Base-by-base conservation (phyloP, 2,113 vertebrate species). In the Pagrus major region DNA sequence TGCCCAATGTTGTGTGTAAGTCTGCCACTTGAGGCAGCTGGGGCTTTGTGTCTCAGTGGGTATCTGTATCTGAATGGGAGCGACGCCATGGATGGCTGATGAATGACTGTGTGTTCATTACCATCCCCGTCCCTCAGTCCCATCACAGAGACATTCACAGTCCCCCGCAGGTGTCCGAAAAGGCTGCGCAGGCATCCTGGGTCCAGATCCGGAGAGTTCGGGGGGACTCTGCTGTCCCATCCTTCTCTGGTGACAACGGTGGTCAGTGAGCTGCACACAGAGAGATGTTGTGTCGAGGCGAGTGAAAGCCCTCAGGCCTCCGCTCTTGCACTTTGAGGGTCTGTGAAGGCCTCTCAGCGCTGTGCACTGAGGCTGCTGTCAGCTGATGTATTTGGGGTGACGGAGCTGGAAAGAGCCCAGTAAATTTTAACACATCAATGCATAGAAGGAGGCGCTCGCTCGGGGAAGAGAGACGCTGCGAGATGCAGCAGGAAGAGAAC, bases 81-180 rank as follows among this genome's bases (percentile, higher is more conserved):
- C 70, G 27, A 56, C 69, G 91, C 78, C 86, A 93, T 37, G 88
- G 88, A 86, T 78, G 80, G 71, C 76, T 78, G 77, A 93, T 94
- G 92, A 93, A 94, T 93, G 88, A 68, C 81, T 83, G 80, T 88
- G 78, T 90, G 82, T 91, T 78, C 76, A 69, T 80, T 79, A 71
- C 76, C 67, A 42, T 74, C 47, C 47, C 56, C 71, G 25, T 87
- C 78, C 85, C 39, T 81, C 56, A 15, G 80, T 80, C 81, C 78
- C 78, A 82, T 89, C 88, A 92, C 76, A 84, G 86, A 81, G 90
- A 85, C 90, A 80, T 90, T 90, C 87, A 91, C 71, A 89, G 88
- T 66, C 84, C 82, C 81, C 79, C 37, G 86, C 92, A 94, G 93
- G 93, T 94, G 93, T 92, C 89, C 81, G 1, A 27, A 52, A 44